Evolutionary conservation across 2,113 vertebrate genomes (phyloP).

Genomic region (Stegostoma tigrinum): DNA sequence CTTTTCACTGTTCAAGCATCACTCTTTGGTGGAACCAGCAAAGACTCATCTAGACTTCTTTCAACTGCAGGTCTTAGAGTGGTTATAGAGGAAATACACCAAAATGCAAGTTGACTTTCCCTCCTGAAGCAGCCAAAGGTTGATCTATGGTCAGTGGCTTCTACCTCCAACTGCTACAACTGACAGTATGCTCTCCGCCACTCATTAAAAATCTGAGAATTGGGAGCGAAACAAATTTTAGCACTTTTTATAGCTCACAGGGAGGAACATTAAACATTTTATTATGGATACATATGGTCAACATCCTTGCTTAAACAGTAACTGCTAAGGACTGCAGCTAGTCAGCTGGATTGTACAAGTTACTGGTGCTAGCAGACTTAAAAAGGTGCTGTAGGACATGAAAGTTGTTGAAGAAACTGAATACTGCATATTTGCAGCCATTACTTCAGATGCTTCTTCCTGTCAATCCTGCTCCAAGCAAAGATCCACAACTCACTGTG

Average conservation of each 20-base stretch:
- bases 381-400: neutral
- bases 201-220: too few relatives aligned
- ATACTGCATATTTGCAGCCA: neutral
- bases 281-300: neutral
- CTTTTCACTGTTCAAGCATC: neutral
- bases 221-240: neutral
- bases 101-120: neutral
- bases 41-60: neutral
- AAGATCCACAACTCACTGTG: neutral
- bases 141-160: neutral
- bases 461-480: neutral
- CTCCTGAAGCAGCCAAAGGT: neutral
- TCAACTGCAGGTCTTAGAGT: neutral
- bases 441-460: neutral
- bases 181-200: neutral
- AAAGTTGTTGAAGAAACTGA: neutral
- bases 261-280: neutral
- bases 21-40: neutral
- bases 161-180: neutral
- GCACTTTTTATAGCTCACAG: neutral
- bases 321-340: neutral
- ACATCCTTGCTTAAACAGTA: neutral
- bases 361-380: neutral
- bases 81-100: neutral
- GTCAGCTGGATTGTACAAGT: neutral